A percentile compares a stretch with the other conserved stretches of the same genome.
phyloP scores from a whole-genome alignment of 1,140 invertebrate species.

The Caenorhabditis latens region DNA sequence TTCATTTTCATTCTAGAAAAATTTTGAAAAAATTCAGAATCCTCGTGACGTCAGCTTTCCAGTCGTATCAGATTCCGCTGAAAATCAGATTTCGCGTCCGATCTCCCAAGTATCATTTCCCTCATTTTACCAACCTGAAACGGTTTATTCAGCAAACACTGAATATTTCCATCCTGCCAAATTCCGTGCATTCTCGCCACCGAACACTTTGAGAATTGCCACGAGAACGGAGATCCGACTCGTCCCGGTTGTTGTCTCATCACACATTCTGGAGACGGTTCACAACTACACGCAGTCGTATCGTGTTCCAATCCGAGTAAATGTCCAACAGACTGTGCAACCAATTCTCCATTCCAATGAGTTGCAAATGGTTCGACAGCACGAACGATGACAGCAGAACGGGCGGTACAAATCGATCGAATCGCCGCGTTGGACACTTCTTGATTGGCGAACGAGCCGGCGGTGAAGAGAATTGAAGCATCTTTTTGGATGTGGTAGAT shows the following conservation, averaged over 20 bases:
- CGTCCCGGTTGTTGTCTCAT: slow-evolving; percentile 72
- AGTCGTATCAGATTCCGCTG: no score
- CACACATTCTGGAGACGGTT: slow-evolving; percentile 69
- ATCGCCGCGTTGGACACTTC: slow-evolving; percentile 72
- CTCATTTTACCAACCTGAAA: slow-evolving; percentile 71
- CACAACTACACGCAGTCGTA: slow-evolving; percentile 71
- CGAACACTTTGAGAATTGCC: slow-evolving; percentile 76
- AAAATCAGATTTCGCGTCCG: no score
- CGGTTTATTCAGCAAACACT: slow-evolving; percentile 74
- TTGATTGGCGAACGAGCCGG: slow-evolving; percentile 69
- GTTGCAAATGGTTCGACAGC: slow-evolving; percentile 69
- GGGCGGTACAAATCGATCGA: slow-evolving; percentile 71
- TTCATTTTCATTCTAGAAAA: no score
- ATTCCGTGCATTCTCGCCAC: slow-evolving; percentile 73
- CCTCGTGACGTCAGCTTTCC: no score
- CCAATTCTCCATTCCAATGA: slow-evolving; percentile 69
- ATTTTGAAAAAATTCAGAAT: no score
- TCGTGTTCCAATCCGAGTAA: slow-evolving; percentile 76
- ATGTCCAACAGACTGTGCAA: slow-evolving; percentile 75
- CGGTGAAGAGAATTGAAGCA: slow-evolving; percentile 74
- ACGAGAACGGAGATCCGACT: slow-evolving; percentile 69
- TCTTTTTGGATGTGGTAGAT: slow-evolving; percentile 76
- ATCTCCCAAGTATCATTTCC: no score
- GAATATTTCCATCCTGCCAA: slow-evolving; percentile 72
- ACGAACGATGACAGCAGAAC: slow-evolving; percentile 73